Base-by-base conservation (phyloP, 2,797 vertebrate species). In the Urocyon cinereoargenteus region DNA sequence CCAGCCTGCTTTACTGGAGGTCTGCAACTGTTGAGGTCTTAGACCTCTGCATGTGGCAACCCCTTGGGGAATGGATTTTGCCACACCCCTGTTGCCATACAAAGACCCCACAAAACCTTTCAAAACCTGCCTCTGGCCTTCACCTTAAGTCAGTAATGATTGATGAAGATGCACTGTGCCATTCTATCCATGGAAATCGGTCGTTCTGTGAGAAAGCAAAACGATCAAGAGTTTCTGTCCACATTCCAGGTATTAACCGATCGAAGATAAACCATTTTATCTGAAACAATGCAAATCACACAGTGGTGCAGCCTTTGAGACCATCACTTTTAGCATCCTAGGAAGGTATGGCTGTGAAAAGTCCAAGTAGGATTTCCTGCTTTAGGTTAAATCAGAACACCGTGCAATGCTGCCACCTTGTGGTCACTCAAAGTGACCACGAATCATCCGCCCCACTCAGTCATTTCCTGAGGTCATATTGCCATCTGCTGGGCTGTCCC, bases 401-500 rank as follows among this genome's bases (percentile, higher is more conserved):
- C 3, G 1, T 49, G 36, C 36, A 68, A 97, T 64, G 45, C 86
- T 83, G 53, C 31, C 96, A 36, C 34, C 77, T 57, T 1, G 86
- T 79, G 97, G 83, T 21, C 0, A 6, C 3, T 0, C 16, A 45
- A 45, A 45, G 40, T 45, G 40, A 8, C 6, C 10, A 1, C 0
- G 18, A 64, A 59, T 7, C 0, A 0, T 0, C 12, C 6, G 2
- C 40, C 7, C 7, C 22, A 3, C 2, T 10, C 4, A 15, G 24
- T 40, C 13, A 1, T 90, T 94, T 40, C 15, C 9, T 90, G 78
- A 89, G 77, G 18, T 73, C 68, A 36, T 36, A 66, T 31, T 98
- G 98, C 98, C 98, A 98, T 97, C 99, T 98, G 75, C 98, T 98
- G 98, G 98, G 0, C 11, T 1, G 3, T 36, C 1, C 45, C 8